Conservation (phyloP, 2,888 invertebrate genomes). For the Drosophila peninsularis region DNA sequence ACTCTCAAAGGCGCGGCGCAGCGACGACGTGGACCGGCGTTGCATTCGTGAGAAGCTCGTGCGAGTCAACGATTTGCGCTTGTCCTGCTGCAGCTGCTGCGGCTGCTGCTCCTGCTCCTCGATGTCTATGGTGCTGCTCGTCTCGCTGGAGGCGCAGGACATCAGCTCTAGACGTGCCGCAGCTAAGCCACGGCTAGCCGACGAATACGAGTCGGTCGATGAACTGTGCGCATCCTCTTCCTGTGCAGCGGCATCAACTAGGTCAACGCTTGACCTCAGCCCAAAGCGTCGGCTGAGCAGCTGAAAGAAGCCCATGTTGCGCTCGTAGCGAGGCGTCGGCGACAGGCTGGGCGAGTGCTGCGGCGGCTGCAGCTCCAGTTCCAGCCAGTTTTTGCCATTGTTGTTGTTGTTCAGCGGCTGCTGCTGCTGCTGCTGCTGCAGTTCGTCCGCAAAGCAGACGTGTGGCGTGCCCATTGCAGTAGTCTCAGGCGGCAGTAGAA, state of each 20-base stretch:
- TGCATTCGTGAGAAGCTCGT: slow-evolving; percentile 83
- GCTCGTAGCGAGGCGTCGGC: slow-evolving; percentile 86
- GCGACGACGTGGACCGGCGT: slow-evolving; percentile 88
- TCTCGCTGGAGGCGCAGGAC: slow-evolving; percentile 86
- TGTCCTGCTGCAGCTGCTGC: slow-evolving; percentile 38
- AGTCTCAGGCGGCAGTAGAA: not conserved
- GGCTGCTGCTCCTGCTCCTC: slow-evolving; percentile 82
- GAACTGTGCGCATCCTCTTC: slow-evolving; percentile 85
- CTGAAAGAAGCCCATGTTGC: slow-evolving; percentile 88
- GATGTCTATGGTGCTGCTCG: slow-evolving; percentile 87
- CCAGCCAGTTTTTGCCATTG: slow-evolving; percentile 47
- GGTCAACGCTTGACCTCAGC: slow-evolving; percentile 86
- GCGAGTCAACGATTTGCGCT: slow-evolving; percentile 73
- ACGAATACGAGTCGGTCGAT: slow-evolving; percentile 84
- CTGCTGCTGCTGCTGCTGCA: slow-evolving; percentile 42
- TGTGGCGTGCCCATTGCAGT: slow-evolving; percentile 70
- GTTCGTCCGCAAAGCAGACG: slow-evolving; percentile 78
- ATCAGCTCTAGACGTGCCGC: slow-evolving; percentile 66
- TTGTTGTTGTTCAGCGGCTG: slow-evolving; percentile 30
- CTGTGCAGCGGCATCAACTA: slow-evolving; percentile 79
- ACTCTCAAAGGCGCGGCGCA: slow-evolving; percentile 90
- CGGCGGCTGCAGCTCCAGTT: slow-evolving; percentile 46
- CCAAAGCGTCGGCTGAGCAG: slow-evolving; percentile 88
- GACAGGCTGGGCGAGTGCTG: slow-evolving; percentile 84
- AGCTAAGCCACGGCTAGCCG: slow-evolving; percentile 50